Evolutionary conservation across 1,140 invertebrate genomes (phyloP).

Genomic region (Geopemphigus sp.): DNA sequence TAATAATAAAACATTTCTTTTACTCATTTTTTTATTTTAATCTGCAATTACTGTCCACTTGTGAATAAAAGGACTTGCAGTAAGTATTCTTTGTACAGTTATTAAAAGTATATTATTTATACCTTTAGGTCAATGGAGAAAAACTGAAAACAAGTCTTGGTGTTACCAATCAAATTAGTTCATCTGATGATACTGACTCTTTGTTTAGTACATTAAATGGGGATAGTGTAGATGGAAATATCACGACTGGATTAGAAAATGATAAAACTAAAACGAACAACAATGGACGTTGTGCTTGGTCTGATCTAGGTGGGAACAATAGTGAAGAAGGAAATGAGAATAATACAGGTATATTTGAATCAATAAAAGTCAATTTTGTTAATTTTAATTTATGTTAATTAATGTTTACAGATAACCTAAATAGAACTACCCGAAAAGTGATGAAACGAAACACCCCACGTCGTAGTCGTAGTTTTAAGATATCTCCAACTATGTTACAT

Average conservation of each 20-base stretch:
- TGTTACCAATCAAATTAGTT: constrained; percentile 11
- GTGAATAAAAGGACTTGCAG: constrained; percentile 17
- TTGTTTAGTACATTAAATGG: constrained; percentile 40
- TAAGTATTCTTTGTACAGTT: not conserved
- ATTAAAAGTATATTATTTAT: not conserved
- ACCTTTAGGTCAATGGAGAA: constrained; percentile 37
- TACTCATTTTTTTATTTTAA: constrained; percentile 18
- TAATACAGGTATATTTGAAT: constrained; percentile 5
- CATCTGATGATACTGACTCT: constrained; percentile 44
- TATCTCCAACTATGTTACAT: not conserved
- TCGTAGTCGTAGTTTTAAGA: constrained; percentile 37
- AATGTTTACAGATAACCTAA: not conserved
- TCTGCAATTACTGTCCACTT: constrained; percentile 18
- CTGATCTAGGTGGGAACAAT: constrained; percentile 17
- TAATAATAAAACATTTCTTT: constrained; percentile 24
- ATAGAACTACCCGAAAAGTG: constrained; percentile 38
- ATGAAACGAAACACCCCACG: constrained; percentile 45
- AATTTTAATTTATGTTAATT: not conserved
- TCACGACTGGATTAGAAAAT: not conserved
- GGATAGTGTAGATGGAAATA: constrained; percentile 24
- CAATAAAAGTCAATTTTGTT: not conserved
- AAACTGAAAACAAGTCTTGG: constrained; percentile 27
- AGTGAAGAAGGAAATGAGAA: constrained; percentile 37
- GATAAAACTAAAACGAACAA: constrained; percentile 24
- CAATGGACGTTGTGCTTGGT: not conserved